Evolutionary conservation across 1,140 invertebrate species (phyloP).

Genomic region (Holotrichia oblita): DNA sequence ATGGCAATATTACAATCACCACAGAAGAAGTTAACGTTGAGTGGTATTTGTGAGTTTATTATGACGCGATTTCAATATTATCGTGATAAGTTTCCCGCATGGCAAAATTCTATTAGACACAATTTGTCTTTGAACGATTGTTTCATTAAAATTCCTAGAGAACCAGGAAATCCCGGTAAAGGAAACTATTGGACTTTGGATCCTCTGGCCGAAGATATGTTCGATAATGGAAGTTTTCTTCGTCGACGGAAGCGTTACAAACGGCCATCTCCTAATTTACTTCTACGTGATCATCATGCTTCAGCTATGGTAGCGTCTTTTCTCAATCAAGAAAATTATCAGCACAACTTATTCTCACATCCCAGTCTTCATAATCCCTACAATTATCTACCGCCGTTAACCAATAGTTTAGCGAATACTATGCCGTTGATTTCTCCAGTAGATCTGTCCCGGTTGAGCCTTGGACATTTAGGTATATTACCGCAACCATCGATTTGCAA

Average conservation of each 20-base stretch:
- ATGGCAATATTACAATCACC: conserved; percentile 98
- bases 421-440: conserved; percentile 58
- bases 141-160: conserved; percentile 97
- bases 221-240: conserved; percentile 98
- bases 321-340: conserved; percentile 51
- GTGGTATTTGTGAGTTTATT: conserved; percentile 99
- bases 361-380: conserved; percentile 60
- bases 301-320: conserved; percentile 59
- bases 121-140: conserved; percentile 98
- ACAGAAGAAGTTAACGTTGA: conserved; percentile 94
- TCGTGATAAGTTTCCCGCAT: conserved; percentile 93
- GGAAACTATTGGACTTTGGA: conserved; percentile 99
- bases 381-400: conserved; percentile 55
- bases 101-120: conserved; percentile 97
- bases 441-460: conserved; percentile 56
- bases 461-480: conserved; percentile 55
- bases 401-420: conserved; percentile 48
- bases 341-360: conserved; percentile 60
- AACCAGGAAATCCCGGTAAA: conserved; percentile 96
- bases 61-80: conserved; percentile 98
- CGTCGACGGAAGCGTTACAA: conserved; percentile 95
- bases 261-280: conserved; percentile 73
- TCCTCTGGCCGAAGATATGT: conserved; percentile 98
- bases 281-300: conserved; percentile 62
- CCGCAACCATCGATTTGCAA: conserved; percentile 64